phyloP scores from a whole-genome alignment of 2,797 vertebrate genomes.

The Rachycentron canadum region DNA sequence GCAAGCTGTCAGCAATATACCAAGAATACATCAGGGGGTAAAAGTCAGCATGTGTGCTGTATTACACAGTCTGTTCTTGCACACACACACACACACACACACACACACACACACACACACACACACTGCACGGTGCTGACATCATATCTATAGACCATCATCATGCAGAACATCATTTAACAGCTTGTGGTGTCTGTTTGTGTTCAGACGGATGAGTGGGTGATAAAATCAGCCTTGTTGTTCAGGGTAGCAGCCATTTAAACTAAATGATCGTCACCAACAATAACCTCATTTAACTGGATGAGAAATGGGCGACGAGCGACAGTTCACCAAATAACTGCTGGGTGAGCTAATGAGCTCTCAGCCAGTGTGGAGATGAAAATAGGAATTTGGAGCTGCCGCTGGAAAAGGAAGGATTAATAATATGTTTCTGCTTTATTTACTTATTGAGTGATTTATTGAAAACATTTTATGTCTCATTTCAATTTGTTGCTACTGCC shows the following conservation, averaged over 20 bases:
- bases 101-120: constrained; percentile 1
- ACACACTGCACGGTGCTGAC: constrained; percentile 48
- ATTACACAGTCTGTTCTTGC: constrained; percentile 25
- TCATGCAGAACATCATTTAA: constrained; percentile 70
- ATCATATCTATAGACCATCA: constrained; percentile 71
- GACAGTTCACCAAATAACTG: constrained; percentile 65
- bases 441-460: constrained; percentile 2
- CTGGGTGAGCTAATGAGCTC: constrained; percentile 64
- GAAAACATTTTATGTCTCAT: neutral
- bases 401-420: constrained; percentile 30
- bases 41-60: constrained; percentile 71
- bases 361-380: constrained; percentile 17
- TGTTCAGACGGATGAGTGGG: constrained; percentile 58
- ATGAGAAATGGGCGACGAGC: constrained; percentile 61
- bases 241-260: constrained; percentile 60
- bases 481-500: neutral
- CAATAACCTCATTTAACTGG: constrained; percentile 66
- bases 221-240: constrained; percentile 69
- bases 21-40: constrained; percentile 66
- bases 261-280: constrained; percentile 63
- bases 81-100: constrained; percentile 22
- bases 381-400: constrained; percentile 34
- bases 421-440: constrained; percentile 34
- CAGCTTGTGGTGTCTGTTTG: constrained; percentile 68
- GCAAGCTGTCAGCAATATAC: constrained; percentile 74